Evolutionary conservation across 64 coral and sea anemone species (phyloP).

Genomic region (Pocillopora damicornis): DNA sequence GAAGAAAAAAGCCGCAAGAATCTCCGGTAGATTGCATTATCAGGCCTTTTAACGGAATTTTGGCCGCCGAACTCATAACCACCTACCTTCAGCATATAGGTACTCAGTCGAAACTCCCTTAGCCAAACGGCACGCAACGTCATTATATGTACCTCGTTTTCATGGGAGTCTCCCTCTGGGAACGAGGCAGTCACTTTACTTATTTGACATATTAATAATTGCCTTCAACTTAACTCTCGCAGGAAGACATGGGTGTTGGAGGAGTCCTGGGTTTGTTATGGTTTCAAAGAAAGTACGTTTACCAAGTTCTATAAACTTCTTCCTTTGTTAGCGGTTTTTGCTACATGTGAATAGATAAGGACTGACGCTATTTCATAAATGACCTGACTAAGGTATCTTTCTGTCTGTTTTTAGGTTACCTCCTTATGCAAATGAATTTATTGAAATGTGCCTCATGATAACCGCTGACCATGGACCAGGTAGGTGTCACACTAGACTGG

Average conservation of each 20-base stretch:
- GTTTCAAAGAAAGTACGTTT: slow-evolving; percentile 87
- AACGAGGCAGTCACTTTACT: neutral
- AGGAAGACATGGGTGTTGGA: slow-evolving; percentile 89
- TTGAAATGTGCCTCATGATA: slow-evolving; percentile 99
- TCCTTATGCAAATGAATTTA: slow-evolving; percentile 80
- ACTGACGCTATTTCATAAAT: neutral
- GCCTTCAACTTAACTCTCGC: neutral
- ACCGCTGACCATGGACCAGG: slow-evolving; percentile 99
- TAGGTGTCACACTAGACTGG: neutral
- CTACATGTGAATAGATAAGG: neutral
- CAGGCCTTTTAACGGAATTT: no score
- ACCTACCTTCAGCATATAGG: no score
- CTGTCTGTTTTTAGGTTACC: slow-evolving; percentile 61
- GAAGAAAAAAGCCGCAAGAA: neutral
- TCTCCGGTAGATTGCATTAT: no score
- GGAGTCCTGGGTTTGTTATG: slow-evolving; percentile 92
- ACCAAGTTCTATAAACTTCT: neutral
- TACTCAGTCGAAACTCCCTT: no score
- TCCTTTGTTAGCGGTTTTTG: neutral
- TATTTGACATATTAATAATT: neutral
- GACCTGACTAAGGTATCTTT: neutral
- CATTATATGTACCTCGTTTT: neutral
- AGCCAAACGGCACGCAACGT: no score
- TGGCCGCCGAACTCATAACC: no score
- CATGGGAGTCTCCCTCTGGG: neutral